These are phyloP conservation scores for Zonotrichia albicollis DNA, from an alignment of 2,797 vertebrate genomes.

Conservation along the genomic window DNA sequence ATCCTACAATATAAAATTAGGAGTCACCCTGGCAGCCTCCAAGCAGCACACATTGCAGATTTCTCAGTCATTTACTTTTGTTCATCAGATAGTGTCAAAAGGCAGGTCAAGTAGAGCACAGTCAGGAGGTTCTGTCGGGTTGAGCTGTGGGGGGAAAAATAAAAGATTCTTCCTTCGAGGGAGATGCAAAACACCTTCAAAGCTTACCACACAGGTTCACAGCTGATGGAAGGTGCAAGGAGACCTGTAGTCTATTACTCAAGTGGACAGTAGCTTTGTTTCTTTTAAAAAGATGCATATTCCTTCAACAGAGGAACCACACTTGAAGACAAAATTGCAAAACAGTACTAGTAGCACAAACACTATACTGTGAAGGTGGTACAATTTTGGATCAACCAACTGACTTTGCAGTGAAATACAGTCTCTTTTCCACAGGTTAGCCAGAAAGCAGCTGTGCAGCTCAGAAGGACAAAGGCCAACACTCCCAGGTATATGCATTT, in stretches of 20 bases:
- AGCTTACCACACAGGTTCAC: not conserved
- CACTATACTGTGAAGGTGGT: not conserved
- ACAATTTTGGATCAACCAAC: not conserved
- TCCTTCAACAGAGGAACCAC: not conserved
- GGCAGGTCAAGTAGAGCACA: not conserved
- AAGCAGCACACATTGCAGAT: not conserved
- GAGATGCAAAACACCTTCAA: not conserved
- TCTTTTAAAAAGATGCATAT: not conserved
- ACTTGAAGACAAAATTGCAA: not conserved
- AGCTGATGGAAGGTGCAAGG: not conserved
- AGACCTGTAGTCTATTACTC: not conserved
- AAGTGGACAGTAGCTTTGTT: not conserved
- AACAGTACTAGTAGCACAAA: not conserved
- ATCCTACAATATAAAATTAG: not conserved
- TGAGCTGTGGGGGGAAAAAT: not conserved
- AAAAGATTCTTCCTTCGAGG: not conserved
- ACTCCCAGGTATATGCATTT: accelerated
- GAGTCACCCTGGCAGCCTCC: not conserved
- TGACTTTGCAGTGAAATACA: not conserved
- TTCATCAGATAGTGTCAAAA: not conserved
- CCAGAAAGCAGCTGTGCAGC: not conserved
- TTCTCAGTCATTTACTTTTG: not conserved
- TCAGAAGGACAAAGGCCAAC: not conserved
- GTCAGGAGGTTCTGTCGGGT: not conserved
- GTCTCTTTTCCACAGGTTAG: not conserved